These are phyloP conservation scores for Limenitis camilla DNA, from an alignment of 2,888 invertebrate genomes.

Conservation along the genomic window DNA sequence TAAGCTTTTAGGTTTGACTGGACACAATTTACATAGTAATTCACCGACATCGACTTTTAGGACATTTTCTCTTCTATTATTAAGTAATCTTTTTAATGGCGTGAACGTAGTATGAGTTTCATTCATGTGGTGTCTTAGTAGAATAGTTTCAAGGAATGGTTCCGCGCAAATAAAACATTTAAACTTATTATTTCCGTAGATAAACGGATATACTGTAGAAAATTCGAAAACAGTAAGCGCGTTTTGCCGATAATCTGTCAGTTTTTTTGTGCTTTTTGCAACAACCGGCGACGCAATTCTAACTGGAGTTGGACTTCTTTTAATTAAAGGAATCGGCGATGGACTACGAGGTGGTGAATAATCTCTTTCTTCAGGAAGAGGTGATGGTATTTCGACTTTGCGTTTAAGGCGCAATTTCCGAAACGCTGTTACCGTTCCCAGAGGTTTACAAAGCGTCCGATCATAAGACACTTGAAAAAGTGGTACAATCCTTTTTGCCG, in stretches of 20 bases:
- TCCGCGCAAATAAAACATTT: slow-evolving; percentile 65
- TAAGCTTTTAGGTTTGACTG: slow-evolving; percentile 36
- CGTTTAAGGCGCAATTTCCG: slow-evolving; percentile 37
- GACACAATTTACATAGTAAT: slow-evolving; percentile 54
- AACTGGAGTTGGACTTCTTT: slow-evolving; percentile 23
- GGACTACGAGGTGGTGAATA: slow-evolving; percentile 45
- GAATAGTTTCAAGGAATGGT: slow-evolving; percentile 50
- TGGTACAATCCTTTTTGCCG: slow-evolving; percentile 49
- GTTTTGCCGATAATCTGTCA: slow-evolving; percentile 51
- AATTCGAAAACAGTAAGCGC: slow-evolving; percentile 58
- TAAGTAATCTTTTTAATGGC: slow-evolving; percentile 52
- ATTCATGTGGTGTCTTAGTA: slow-evolving; percentile 52
- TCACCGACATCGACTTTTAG: slow-evolving; percentile 61
- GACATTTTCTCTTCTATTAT: slow-evolving; percentile 57
- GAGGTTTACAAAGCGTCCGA: slow-evolving; percentile 59
- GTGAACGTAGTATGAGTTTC: slow-evolving; percentile 51
- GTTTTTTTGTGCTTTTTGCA: slow-evolving; percentile 29
- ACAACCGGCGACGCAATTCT: slow-evolving; percentile 5
- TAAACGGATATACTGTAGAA: slow-evolving; percentile 61
- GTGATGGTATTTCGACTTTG: slow-evolving; percentile 17
- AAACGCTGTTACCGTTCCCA: slow-evolving; percentile 59
- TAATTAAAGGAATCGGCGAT: slow-evolving; percentile 37
- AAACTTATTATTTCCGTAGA: slow-evolving; percentile 63
- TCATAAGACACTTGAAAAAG: slow-evolving; percentile 68
- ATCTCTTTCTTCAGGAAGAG: slow-evolving; percentile 19